These are phyloP conservation scores for Liodrosophila aerea DNA, from an alignment of 2,888 invertebrate species.

Conservation along the genomic window DNA sequence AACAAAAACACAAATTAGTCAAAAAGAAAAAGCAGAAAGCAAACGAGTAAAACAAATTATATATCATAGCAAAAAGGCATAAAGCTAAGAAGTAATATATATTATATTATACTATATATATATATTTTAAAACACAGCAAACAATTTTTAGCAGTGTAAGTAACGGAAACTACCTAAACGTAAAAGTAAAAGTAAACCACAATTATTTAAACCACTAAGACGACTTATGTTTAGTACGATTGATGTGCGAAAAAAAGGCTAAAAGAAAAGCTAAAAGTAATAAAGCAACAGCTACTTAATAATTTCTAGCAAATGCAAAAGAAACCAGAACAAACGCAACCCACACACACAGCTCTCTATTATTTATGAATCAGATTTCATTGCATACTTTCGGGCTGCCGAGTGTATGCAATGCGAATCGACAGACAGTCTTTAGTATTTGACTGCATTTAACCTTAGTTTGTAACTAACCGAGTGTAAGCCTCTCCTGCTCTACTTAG, in stretches of 20 bases:
- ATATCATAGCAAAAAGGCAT: conserved; percentile 66
- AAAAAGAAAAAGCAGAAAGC: conserved; percentile 39
- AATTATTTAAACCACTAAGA: too few relatives aligned
- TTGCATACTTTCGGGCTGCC: too few relatives aligned
- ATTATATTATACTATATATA: conserved; percentile 21
- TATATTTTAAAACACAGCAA: conserved; percentile 57
- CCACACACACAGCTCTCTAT: conserved; percentile 15
- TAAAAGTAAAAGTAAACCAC: conserved; percentile 14
- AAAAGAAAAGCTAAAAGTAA: conserved; percentile 49
- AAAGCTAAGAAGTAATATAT: conserved; percentile 37
- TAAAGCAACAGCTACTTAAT: conserved; percentile 77
- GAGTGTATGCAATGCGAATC: too few relatives aligned
- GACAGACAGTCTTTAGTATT: too few relatives aligned
- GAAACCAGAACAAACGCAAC: conserved; percentile 26
- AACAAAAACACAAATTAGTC: conserved; percentile 55
- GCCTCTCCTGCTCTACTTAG: conserved; percentile 12
- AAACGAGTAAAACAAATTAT: conserved; percentile 22
- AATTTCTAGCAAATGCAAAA: conserved; percentile 73
- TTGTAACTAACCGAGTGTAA: too few relatives aligned
- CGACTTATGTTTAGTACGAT: neutral
- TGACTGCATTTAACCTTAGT: neutral
- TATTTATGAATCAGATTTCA: conserved; percentile 1
- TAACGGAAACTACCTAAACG: conserved; percentile 67
- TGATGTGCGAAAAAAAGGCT: conserved; percentile 43
- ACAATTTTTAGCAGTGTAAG: conserved; percentile 73